Percentiles rank a stretch among this genome's conserved stretches.
phyloP scores from a whole-genome alignment of 1,140 invertebrate species.

The Eriocheir sinensis region DNA sequence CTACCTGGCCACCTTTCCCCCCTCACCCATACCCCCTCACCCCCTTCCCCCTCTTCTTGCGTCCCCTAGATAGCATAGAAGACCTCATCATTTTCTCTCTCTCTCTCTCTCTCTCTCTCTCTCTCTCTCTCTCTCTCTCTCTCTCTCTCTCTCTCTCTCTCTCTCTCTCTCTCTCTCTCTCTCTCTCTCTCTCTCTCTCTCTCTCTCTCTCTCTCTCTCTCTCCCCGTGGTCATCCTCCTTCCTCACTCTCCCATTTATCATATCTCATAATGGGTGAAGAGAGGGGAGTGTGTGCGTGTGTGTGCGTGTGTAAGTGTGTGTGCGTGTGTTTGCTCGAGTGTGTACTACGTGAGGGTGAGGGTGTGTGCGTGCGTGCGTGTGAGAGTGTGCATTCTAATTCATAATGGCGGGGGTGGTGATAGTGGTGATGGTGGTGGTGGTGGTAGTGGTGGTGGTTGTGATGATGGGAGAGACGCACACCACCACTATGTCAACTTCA shows the following conservation, averaged over 20 bases:
- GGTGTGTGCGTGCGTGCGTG: too few species aligned
- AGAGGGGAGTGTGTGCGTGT: not conserved
- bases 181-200: not conserved
- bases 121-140: not conserved
- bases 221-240: too few species aligned
- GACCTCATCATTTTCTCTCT: not conserved
- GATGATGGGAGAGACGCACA: too few species aligned
- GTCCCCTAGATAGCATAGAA: too few species aligned
- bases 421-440: too few species aligned
- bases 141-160: constrained; percentile 22
- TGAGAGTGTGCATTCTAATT: too few species aligned
- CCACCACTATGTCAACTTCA: too few species aligned
- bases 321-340: not conserved
- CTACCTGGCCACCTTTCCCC: not conserved
- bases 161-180: not conserved
- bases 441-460: too few species aligned
- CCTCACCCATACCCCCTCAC: not conserved
- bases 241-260: constrained; percentile 7
- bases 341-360: too few species aligned
- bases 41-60: too few species aligned
- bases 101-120: not conserved
- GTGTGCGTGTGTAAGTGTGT: not conserved
- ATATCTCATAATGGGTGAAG: not conserved
- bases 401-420: too few species aligned
- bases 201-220: not conserved